Evolutionary conservation across 2,113 vertebrate species (phyloP).

Genomic region (Gavia stellata): DNA sequence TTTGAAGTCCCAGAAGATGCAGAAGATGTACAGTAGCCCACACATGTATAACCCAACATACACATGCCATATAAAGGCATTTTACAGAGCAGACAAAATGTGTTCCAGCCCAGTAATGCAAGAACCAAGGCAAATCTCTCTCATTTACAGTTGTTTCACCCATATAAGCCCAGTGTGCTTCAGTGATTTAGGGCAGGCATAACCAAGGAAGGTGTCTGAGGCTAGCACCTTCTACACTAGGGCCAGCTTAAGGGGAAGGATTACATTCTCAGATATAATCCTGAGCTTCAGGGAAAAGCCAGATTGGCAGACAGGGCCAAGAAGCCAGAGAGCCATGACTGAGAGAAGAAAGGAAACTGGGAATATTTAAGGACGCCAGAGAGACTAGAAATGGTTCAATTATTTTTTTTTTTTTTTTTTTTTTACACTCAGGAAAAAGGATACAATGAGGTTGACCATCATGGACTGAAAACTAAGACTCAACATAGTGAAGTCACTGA

Average conservation of each 20-base stretch:
- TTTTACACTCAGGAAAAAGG: background rate
- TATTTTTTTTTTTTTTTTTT: background rate
- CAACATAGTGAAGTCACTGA: background rate
- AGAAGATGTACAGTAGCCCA: background rate
- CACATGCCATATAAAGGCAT: rapidly evolving
- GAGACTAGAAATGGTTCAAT: background rate
- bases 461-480: background rate
- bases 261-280: background rate
- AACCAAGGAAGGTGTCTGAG: background rate
- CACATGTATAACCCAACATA: background rate
- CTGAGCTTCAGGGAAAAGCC: background rate
- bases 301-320: background rate
- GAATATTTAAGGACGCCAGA: background rate
- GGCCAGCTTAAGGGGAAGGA: background rate
- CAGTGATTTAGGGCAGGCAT: background rate
- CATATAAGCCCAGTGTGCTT: background rate
- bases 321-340: background rate
- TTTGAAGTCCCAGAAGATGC: background rate
- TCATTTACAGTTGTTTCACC: background rate
- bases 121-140: background rate
- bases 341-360: background rate
- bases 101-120: background rate
- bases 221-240: background rate
- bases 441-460: background rate
- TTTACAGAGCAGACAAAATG: background rate